A percentile compares a stretch with the other conserved stretches of the same genome.
These are phyloP conservation scores for Gymnoscopelus microlampas DNA, from an alignment of 2,797 vertebrate species.

Conservation along the genomic window DNA sequence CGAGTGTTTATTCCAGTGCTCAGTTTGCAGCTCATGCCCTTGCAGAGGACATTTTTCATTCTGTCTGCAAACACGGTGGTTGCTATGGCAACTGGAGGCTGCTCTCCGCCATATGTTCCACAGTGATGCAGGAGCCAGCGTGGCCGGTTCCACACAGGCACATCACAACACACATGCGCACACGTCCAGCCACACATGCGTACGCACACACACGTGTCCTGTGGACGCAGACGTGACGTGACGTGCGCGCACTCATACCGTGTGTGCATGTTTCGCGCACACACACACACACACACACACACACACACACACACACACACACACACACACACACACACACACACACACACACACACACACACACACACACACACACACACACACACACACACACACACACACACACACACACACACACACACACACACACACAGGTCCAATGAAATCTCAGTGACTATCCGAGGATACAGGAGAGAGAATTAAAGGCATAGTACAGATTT, in stretches of 20 bases:
- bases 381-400: slow-evolving; percentile 9
- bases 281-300: slow-evolving; percentile 4
- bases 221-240: too few relatives aligned
- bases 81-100: slow-evolving; percentile 72
- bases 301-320: background rate
- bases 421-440: slow-evolving; percentile 1
- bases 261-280: background rate
- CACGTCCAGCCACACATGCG: background rate
- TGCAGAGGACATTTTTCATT: slow-evolving; percentile 51
- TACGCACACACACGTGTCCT: background rate
- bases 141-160: slow-evolving; percentile 35
- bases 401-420: slow-evolving; percentile 1
- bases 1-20: slow-evolving; percentile 23
- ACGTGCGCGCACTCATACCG: too few relatives aligned
- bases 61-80: slow-evolving; percentile 66
- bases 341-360: slow-evolving; percentile 2
- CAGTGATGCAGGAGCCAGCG: slow-evolving; percentile 26
- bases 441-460: background rate
- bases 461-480: background rate
- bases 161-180: slow-evolving; percentile 3
- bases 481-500: slow-evolving; percentile 20
- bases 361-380: slow-evolving; percentile 1
- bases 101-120: slow-evolving; percentile 73
- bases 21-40: slow-evolving; percentile 5
- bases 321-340: slow-evolving; percentile 3